Conservation (phyloP, 2,888 invertebrate species). For the Ellobium chinense region DNA sequence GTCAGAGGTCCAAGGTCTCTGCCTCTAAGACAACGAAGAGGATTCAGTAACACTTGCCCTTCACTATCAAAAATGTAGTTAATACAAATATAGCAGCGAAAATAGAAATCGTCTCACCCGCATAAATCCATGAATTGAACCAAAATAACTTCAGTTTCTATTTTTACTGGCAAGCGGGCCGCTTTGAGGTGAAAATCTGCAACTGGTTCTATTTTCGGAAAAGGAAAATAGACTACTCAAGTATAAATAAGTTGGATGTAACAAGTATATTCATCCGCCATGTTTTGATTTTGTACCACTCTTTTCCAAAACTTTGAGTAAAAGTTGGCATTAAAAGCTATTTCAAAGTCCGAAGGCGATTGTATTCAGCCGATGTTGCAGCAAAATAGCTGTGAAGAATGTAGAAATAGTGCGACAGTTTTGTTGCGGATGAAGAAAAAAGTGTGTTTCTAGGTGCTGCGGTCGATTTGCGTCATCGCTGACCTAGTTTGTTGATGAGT, state of each 20-base stretch:
- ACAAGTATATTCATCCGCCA: conserved; percentile 39
- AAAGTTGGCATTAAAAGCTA: no score
- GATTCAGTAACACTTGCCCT: conserved; percentile 37
- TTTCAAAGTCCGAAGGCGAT: no score
- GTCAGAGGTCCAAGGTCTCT: neutral
- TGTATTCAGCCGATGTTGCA: no score
- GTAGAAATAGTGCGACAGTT: conserved; percentile 17
- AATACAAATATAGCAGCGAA: conserved; percentile 49
- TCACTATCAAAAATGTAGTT: conserved; percentile 44
- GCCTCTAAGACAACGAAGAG: conserved; percentile 21
- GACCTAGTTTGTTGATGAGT: conserved; percentile 51
- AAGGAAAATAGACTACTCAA: conserved; percentile 59
- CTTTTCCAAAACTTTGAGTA: no score
- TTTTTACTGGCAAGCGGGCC: conserved; percentile 68
- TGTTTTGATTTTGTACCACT: conserved; percentile 19
- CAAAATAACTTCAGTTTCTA: conserved; percentile 69
- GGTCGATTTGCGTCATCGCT: conserved; percentile 58
- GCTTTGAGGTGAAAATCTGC: conserved; percentile 60
- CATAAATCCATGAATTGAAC: conserved; percentile 63
- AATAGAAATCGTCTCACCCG: conserved; percentile 57
- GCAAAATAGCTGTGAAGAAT: no score
- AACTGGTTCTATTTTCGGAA: conserved; percentile 65
- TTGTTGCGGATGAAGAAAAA: conserved; percentile 45
- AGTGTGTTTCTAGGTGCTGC: conserved; percentile 54
- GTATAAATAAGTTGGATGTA: conserved; percentile 45